Conservation (phyloP, 2,113 vertebrate genomes). For the Gallinago undulata region DNA sequence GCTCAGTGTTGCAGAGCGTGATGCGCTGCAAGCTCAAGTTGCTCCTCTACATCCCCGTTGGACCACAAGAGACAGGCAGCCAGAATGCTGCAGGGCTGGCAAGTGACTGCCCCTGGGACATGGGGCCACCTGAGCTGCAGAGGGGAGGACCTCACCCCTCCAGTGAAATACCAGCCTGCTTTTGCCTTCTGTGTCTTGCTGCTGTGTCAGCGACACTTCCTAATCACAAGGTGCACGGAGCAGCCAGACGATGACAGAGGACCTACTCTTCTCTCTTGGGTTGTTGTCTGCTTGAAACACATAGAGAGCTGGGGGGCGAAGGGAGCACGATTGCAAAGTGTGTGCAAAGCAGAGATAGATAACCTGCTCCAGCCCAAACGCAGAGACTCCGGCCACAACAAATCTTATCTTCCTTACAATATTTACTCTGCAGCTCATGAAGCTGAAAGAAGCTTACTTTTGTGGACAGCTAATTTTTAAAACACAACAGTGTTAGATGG, state of each 20-base stretch:
- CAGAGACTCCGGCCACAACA: fast-evolving
- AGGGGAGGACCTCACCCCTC: not conserved
- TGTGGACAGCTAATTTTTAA: not conserved
- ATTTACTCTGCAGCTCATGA: not conserved
- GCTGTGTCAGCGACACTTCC: fast-evolving
- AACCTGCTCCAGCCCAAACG: not conserved
- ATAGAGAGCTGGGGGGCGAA: not conserved
- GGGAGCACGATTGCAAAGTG: fast-evolving
- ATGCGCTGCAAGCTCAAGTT: not conserved
- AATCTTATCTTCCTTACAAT: not conserved
- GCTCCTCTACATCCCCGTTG: fast-evolving
- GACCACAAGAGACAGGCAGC: not conserved
- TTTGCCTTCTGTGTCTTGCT: not conserved
- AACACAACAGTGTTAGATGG: not conserved
- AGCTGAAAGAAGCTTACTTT: not conserved
- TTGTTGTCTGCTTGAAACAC: not conserved
- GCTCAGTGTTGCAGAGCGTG: fast-evolving
- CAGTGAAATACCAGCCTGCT: not conserved
- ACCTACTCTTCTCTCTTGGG: not conserved
- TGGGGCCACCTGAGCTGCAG: not conserved
- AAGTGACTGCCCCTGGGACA: not conserved
- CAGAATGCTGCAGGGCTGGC: fast-evolving
- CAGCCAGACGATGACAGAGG: fast-evolving
- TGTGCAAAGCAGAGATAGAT: not conserved
- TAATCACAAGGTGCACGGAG: fast-evolving